Conservation (phyloP, 2,888 invertebrate genomes). For the Pseudoips prasinana region DNA sequence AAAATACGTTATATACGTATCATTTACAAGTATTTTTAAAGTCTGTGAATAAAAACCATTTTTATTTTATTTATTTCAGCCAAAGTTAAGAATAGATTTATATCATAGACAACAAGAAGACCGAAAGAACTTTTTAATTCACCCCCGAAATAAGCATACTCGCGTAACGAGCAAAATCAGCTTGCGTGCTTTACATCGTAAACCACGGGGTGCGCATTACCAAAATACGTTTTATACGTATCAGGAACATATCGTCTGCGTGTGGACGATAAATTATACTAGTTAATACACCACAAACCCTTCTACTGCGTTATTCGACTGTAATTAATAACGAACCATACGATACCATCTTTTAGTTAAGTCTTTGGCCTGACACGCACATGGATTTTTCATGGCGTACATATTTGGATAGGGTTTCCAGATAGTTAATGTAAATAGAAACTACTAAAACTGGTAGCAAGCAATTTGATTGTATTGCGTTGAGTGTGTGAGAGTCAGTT, state of each 20-base stretch:
- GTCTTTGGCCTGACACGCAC: conserved; percentile 40
- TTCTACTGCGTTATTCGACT: conserved; percentile 55
- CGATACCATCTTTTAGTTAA: conserved; percentile 62
- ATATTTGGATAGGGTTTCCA: conserved; percentile 11
- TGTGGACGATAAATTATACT: conserved; percentile 67
- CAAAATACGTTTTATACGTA: conserved; percentile 67
- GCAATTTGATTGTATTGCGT: no score
- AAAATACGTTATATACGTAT: no score
- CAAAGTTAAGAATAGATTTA: no score
- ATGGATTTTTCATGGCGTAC: conserved; percentile 28
- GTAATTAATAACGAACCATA: conserved; percentile 71
- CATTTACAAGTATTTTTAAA: no score
- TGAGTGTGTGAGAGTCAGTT: no score
- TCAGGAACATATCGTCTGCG: conserved; percentile 65
- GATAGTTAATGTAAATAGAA: not conserved
- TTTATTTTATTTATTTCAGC: no score
- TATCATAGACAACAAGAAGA: no score
- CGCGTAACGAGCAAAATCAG: no score
- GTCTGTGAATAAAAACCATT: no score
- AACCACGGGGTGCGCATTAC: conserved; percentile 55
- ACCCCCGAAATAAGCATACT: no score
- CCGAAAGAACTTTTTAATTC: no score
- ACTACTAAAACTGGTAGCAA: not conserved
- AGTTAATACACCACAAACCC: conserved; percentile 67
- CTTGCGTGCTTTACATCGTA: conserved; percentile 65